These are phyloP conservation scores for Pseudococcus jackbeardsleyi DNA, from an alignment of 2,888 invertebrate genomes.

Conservation along the genomic window DNA sequence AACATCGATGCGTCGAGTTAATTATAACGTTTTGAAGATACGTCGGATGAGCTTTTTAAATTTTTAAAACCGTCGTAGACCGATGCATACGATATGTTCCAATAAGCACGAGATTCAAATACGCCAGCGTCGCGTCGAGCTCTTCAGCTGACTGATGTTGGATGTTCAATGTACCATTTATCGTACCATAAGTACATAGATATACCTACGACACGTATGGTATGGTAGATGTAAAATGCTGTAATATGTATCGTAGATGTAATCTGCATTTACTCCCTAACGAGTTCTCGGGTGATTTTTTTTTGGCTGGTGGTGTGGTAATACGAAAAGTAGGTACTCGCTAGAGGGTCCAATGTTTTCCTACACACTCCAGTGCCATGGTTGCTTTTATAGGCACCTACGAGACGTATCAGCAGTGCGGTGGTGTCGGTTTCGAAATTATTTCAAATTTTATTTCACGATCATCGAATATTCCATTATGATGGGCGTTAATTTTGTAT, in stretches of 20 bases:
- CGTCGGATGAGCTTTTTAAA: slow-evolving; percentile 2
- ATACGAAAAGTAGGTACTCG: background rate
- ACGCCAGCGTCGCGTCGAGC: background rate
- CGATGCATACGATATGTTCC: background rate
- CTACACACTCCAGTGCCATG: background rate
- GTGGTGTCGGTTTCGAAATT: background rate
- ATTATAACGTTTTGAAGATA: slow-evolving; percentile 37
- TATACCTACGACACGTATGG: too few species aligned
- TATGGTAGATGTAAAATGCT: background rate
- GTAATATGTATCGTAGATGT: background rate
- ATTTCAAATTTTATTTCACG: slow-evolving; percentile 35
- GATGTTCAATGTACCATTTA: too few species aligned
- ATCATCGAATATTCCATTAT: slow-evolving; percentile 49
- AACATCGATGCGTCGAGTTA: slow-evolving; percentile 24
- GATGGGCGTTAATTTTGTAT: slow-evolving; percentile 35
- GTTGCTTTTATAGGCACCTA: background rate
- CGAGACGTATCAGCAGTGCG: background rate
- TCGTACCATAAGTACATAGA: too few species aligned
- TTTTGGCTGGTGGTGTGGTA: background rate
- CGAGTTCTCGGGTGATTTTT: background rate
- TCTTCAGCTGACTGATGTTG: too few species aligned
- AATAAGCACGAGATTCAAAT: background rate
- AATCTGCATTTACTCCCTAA: background rate
- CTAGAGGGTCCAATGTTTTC: background rate
- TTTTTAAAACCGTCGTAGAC: slow-evolving; percentile 20